Base-by-base conservation (phyloP, 2,888 invertebrate genomes). In the Apodemia duryi region DNA sequence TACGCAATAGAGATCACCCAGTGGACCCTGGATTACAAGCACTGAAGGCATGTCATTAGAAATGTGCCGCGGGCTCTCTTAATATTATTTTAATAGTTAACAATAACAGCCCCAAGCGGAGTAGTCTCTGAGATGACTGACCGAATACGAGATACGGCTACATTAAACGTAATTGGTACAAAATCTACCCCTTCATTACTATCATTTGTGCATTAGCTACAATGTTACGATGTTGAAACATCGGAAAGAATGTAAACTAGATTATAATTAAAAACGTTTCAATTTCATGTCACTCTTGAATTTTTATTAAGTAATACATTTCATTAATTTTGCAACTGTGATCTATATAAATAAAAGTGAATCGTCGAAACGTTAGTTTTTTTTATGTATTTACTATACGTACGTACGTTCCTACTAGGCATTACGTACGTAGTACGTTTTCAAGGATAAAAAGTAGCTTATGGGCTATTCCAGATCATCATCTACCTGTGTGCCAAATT, bases 11-110 rank as follows among this genome's bases (percentile, higher is more conserved):
- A 57, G 32, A 32, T 29, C 54, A 57, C 11, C 54, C 32, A 57
- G 54, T 57, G 32, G 57, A 13, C 57, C 7, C 57, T 32, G 35
- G 57, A 57, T 57, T 7, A 57, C n/a, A n/a, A 49, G n/a, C 5
- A 32, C 32, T 57, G 57, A 57, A 32, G 68, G 62, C 63, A 63
- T 67, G 66, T 67, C 70, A 73, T 74, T 70, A 74, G 54, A 67
- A 63, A 70, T 57, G 63, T 68, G 70, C 74, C 70, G 49, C 65
- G 57, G 70, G 74, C 73, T 64, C 6, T 64, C 72, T 67, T 75
- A 74, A 75, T 75, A 72, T 69, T 68, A 67, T 74, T 75, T 74
- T 75, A 75, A 75, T 75, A 72, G 74, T 66, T 54, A 64, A 49
- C 63, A 21, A 21, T 63, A 32, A 57, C 57, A 32, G 61, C 65